Percentiles rank a stretch among this genome's conserved stretches.
Evolutionary conservation across 2,888 invertebrate genomes (phyloP).

Genomic region (Cyaniris semiargus): DNA sequence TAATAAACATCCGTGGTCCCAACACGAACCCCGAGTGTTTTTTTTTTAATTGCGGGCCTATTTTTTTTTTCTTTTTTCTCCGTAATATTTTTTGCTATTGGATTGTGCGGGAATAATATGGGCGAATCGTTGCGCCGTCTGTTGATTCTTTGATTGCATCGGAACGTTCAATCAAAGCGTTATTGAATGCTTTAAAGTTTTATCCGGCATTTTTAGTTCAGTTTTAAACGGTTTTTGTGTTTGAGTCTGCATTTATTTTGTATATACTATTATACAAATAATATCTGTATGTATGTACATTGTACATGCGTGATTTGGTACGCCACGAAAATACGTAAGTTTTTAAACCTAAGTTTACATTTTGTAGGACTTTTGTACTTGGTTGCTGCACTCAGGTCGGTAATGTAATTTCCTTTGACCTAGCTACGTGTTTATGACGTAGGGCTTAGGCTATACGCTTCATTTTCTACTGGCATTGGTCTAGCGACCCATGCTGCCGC

Average conservation of each 20-base stretch:
- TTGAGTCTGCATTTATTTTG: background rate
- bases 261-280: background rate
- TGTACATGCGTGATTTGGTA: too few relatives aligned
- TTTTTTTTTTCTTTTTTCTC: slow-evolving; percentile 5
- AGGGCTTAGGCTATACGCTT: too few relatives aligned
- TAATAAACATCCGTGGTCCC: slow-evolving; percentile 53
- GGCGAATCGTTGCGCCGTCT: slow-evolving; percentile 33
- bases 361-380: too few relatives aligned
- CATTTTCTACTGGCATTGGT: too few relatives aligned
- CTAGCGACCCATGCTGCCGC: too few relatives aligned
- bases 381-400: too few relatives aligned
- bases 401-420: too few relatives aligned
- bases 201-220: slow-evolving; percentile 24
- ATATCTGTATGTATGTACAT: background rate
- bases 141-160: slow-evolving; percentile 35
- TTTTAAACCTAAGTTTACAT: too few relatives aligned
- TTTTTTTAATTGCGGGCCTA: slow-evolving; percentile 49
- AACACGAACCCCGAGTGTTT: slow-evolving; percentile 57
- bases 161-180: slow-evolving; percentile 34
- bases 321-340: too few relatives aligned
- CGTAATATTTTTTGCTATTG: slow-evolving; percentile 33
- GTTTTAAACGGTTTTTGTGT: slow-evolving; percentile 10
- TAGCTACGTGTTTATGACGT: too few relatives aligned
- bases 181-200: slow-evolving; percentile 32
- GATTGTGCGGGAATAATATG: slow-evolving; percentile 33